A percentile compares a stretch with the other conserved stretches of the same genome.
phyloP scores from a whole-genome alignment of 2,797 vertebrate species.

The Passerculus sandwichensis region DNA sequence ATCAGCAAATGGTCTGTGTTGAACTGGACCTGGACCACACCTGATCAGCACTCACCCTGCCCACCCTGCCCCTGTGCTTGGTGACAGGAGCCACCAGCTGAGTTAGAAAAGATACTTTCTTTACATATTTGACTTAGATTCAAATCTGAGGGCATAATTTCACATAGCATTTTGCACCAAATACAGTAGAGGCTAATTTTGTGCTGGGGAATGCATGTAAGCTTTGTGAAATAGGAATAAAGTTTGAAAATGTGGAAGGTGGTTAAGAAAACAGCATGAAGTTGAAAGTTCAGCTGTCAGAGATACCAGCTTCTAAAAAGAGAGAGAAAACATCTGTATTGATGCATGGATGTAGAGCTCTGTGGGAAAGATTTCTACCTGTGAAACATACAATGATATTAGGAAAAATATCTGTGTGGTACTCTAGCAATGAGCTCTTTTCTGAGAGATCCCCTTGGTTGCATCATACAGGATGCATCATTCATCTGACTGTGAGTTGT shows the following conservation, averaged over 20 bases:
- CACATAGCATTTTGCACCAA: background rate
- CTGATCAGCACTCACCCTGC: background rate
- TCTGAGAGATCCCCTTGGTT: background rate
- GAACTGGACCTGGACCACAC: background rate
- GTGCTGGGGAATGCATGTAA: background rate
- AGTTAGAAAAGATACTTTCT: background rate
- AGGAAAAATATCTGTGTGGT: background rate
- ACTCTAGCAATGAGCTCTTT: background rate
- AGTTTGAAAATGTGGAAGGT: background rate
- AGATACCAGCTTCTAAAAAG: background rate
- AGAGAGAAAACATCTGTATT: background rate
- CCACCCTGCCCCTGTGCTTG: rapidly evolving
- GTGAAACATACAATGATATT: background rate
- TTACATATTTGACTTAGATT: background rate
- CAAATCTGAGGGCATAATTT: background rate
- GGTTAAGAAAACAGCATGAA: background rate
- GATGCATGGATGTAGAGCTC: background rate
- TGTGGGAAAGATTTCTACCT: background rate
- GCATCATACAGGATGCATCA: background rate
- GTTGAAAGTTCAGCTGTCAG: background rate
- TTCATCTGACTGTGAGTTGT: background rate
- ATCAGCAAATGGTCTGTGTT: background rate
- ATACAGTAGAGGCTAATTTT: background rate
- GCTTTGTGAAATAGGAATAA: background rate
- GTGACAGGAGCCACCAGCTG: background rate